Evolutionary conservation across 2,888 invertebrate species (phyloP).

Genomic region (Polydrusus tereticollis): DNA sequence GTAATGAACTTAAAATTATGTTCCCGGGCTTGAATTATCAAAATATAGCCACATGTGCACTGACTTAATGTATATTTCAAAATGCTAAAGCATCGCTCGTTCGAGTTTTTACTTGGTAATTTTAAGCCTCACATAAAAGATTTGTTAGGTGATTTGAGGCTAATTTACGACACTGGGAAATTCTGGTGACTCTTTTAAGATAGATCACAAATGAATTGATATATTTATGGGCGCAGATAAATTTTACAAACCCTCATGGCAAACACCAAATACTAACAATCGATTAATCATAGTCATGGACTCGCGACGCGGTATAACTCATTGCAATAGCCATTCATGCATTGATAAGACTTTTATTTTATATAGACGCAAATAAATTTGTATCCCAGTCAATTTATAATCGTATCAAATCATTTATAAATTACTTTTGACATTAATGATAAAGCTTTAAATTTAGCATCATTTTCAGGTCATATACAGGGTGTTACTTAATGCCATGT

Average conservation of each 20-base stretch:
- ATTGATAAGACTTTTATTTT: constrained; percentile 28
- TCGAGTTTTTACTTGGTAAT: constrained; percentile 9
- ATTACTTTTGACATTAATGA: not conserved
- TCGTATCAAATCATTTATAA: not conserved
- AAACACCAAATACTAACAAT: constrained; percentile 29
- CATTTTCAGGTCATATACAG: too few relatives aligned
- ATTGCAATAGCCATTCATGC: constrained; percentile 18
- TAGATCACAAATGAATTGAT: constrained; percentile 29
- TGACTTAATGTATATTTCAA: too few relatives aligned
- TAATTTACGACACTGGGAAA: constrained; percentile 19
- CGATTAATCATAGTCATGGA: constrained; percentile 34
- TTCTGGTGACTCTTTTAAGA: constrained; percentile 14
- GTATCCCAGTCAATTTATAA: not conserved
- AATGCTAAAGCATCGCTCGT: not conserved
- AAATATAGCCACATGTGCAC: constrained; percentile 15
- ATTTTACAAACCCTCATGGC: constrained; percentile 21
- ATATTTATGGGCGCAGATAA: constrained; percentile 35
- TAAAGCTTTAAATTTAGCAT: not conserved
- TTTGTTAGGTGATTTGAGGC: constrained; percentile 21
- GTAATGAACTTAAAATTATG: constrained; percentile 31
- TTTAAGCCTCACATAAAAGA: constrained; percentile 5
- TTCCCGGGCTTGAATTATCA: constrained; percentile 1
- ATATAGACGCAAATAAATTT: not conserved
- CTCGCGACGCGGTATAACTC: constrained; percentile 26
- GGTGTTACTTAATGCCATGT: too few relatives aligned